phyloP scores from a whole-genome alignment of 2,888 invertebrate species.

The Incurvaria masculella region DNA sequence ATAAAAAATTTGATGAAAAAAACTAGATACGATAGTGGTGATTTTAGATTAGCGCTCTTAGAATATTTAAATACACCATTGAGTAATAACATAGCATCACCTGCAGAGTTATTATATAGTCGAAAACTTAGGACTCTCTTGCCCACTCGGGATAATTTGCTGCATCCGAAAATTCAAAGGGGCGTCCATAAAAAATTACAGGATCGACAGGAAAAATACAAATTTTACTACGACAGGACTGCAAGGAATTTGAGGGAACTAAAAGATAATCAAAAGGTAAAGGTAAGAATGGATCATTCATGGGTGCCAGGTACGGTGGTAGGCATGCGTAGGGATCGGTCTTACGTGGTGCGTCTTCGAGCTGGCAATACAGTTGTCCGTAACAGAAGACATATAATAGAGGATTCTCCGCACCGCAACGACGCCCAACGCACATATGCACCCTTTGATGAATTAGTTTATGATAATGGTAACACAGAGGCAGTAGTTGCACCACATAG shows the following conservation, averaged over 20 bases:
- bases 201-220: background rate
- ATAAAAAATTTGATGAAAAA: conserved; percentile 16
- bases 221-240: background rate
- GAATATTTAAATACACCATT: conserved; percentile 9
- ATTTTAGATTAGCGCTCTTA: conserved; percentile 5
- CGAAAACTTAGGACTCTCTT: conserved; percentile 5
- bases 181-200: background rate
- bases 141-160: background rate
- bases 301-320: background rate
- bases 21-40: conserved; percentile 1
- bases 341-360: background rate
- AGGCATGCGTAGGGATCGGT: background rate
- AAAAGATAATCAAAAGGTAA: background rate
- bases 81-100: conserved; percentile 3
- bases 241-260: background rate
- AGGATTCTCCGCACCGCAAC: background rate
- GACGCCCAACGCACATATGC: background rate
- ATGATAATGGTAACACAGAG: background rate
- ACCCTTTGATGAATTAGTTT: background rate
- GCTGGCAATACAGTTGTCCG: background rate
- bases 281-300: background rate
- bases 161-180: background rate
- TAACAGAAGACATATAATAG: background rate
- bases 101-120: conserved; percentile 4
- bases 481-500: background rate